Evolutionary conservation across 2,888 invertebrate genomes (phyloP), one percentile per base, ranked within the genome.

Genomic region (Drosophila meridionalis): DNA sequence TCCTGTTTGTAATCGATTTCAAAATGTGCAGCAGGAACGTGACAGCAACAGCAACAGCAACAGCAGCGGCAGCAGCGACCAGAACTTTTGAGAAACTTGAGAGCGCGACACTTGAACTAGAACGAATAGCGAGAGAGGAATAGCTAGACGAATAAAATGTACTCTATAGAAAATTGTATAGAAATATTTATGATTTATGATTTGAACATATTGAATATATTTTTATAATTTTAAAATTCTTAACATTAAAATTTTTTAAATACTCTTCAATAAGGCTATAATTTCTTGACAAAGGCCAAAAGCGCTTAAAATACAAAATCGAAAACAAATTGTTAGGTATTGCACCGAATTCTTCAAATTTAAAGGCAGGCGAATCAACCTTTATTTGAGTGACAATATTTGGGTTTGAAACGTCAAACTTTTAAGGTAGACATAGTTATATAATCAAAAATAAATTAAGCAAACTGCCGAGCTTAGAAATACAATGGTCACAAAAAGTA

Each of bases 1-100:
- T 87, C 87, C 87, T 81, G 90, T 83, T 83, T 87, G 84, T 90
- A 87, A 87, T 87, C 87, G 87, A 87, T 87, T 87, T 89, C 79
- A 66, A 90, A 88, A 90, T 90, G 83, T 78, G 87, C 87, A 81
- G 70, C 84, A 66, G 73, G 72, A 73, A 86, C 83, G 76, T 69
- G 76, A 68, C 74, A 61, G 61, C 66, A n/a, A 43, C 61, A 70
- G 40, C 45, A 42, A 40, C 55, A 66, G 40, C 38, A 30, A 36
- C 56, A 43, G 56, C 69, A 36, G n/a, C 62, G 63, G 36, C 45
- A 20, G 28, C 57, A 36, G 53, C 53, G 53, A 36, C 53, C 53
- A 36, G 53, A 55, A 55, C 55, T 52, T 69, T 73, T 60, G 26
- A 47, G 43, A 60, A 50, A 71, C 48, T 62, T 47, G 32, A 63